Conservation (phyloP, 2,113 vertebrate species). For the Falco punctatus region DNA sequence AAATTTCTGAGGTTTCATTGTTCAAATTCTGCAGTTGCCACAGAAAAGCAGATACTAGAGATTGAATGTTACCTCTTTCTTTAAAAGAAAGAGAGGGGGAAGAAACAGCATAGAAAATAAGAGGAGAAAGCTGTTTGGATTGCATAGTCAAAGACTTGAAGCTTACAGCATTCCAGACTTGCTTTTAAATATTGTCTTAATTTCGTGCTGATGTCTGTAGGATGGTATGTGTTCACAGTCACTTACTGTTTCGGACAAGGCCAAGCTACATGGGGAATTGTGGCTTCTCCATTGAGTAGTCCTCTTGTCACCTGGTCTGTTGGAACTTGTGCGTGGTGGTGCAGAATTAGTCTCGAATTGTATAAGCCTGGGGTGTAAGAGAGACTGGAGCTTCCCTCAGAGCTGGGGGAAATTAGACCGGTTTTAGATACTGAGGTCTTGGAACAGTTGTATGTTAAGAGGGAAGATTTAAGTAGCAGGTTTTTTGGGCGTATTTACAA, state of each 20-base stretch:
- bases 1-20: not conserved
- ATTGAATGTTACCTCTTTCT: not conserved
- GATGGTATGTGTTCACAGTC: not conserved
- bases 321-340: not conserved
- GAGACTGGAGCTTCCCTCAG: not conserved
- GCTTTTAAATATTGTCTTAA: not conserved
- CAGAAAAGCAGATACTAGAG: not conserved
- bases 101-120: not conserved
- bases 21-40: not conserved
- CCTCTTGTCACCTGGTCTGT: not conserved
- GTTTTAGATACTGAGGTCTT: not conserved
- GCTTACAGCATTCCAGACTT: not conserved
- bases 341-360: not conserved
- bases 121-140: not conserved
- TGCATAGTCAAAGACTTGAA: not conserved
- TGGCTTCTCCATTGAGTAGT: not conserved
- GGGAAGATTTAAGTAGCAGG: not conserved
- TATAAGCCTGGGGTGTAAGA: not conserved
- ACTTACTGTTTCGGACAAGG: not conserved
- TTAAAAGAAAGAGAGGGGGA: not conserved
- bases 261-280: fast-evolving
- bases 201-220: not conserved
- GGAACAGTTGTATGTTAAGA: not conserved
- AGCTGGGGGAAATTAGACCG: not conserved
- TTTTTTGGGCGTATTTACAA: not conserved